Percentiles rank a stretch among this genome's conserved stretches.
Evolutionary conservation across 2,113 vertebrate genomes (phyloP).

Genomic region (Herpailurus yagouaroundi): DNA sequence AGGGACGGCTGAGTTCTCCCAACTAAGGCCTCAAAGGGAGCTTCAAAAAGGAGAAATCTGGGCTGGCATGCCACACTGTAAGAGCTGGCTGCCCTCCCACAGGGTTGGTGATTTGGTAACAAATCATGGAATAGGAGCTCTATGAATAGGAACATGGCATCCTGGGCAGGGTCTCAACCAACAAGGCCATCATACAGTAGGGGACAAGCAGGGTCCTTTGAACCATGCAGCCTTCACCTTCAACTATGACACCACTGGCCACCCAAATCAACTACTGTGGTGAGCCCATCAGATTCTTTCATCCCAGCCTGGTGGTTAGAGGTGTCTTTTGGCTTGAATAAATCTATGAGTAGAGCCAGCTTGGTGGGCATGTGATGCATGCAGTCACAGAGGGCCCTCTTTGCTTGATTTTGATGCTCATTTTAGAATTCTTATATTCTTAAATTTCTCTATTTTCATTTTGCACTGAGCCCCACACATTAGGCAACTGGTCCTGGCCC

Average conservation of each 20-base stretch:
- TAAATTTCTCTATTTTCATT: not conserved
- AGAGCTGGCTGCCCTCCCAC: not conserved
- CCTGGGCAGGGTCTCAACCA: not conserved
- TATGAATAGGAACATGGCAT: not conserved
- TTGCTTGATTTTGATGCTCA: not conserved
- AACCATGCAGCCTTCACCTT: not conserved
- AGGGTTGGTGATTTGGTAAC: not conserved
- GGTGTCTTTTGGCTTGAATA: not conserved
- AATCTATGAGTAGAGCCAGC: no score
- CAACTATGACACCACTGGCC: not conserved
- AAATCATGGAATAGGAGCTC: not conserved
- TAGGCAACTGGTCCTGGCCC: not conserved
- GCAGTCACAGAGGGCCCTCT: not conserved
- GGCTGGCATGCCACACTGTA: not conserved
- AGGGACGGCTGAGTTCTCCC: not conserved
- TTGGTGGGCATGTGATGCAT: no score
- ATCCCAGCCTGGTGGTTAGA: not conserved
- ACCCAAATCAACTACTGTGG: not conserved
- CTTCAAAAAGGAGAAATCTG: not conserved
- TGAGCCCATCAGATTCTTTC: not conserved
- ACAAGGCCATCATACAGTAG: not conserved
- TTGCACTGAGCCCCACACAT: not conserved
- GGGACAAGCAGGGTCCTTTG: not conserved
- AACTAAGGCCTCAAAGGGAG: not conserved
- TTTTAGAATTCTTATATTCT: not conserved